Evolutionary conservation across 2,888 invertebrate species (phyloP), one percentile per base, ranked within the genome.

Genomic region (Coelinius sp.): DNA sequence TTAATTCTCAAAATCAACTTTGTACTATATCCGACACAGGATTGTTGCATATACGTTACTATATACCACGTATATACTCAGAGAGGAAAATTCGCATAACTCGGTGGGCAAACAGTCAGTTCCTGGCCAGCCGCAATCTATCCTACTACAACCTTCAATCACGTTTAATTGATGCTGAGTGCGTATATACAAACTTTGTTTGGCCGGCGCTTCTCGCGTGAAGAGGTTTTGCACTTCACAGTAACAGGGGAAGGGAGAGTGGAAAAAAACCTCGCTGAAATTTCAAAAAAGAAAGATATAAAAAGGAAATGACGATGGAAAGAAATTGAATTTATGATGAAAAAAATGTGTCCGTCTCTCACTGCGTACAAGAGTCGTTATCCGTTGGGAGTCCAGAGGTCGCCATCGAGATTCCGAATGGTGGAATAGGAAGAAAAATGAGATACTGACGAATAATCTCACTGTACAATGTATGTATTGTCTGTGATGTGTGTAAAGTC

Each of bases 401-500:
- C 38, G 22, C 38, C 38, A 78, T 76, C 70, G 76, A 75, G 73
- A 78, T 68, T 62, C 67, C 31, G 65, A 63, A 68, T 68, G 64
- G 46, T 66, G 70, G 70, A 70, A 74, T 74, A 74, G 70, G 73
- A 74, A 76, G 76, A 76, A 75, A 76, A 79, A 77, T 75, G 75
- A 72, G 74, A 73, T 78, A 41, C 79, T 76, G 79, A 78, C 77
- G 80, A 81, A 82, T 81, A 81, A 81, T 81, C 77, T 77, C 81
- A 76, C 77, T 81, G 80, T 76, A 76, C 77, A 41, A 81, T 82
- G 79, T 81, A 81, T 81, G 82, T 81, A n/a, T 81, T 81, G 81
- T 81, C 73, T 76, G 68, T 71, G 76, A 80, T 77, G 78, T 77
- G 78, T 81, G 82, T 80, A 81, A 66, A 80, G 78, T 78, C 20